phyloP scores from a whole-genome alignment of 1,140 invertebrate species.

The Mylabris phalerata region DNA sequence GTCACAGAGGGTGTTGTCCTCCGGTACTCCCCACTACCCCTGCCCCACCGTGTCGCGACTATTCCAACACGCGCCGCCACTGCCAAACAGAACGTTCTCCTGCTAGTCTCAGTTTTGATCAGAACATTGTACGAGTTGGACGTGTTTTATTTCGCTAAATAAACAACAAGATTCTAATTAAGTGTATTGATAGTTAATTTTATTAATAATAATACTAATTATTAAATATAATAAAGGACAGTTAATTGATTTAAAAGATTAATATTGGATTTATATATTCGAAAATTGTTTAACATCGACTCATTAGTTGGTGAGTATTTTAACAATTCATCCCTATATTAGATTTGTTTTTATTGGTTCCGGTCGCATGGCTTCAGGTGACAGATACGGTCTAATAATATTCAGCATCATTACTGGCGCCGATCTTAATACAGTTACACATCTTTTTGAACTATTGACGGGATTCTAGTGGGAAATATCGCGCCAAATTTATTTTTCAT shows the following conservation, averaged over 20 bases:
- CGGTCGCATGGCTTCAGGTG: slow-evolving; percentile 25
- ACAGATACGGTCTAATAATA: slow-evolving; percentile 32
- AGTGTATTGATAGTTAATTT: too few species aligned
- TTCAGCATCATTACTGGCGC: slow-evolving; percentile 16
- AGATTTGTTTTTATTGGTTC: slow-evolving; percentile 20
- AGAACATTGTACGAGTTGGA: neutral
- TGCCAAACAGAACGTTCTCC: neutral
- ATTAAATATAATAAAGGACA: too few species aligned
- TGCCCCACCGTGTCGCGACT: slow-evolving; percentile 21
- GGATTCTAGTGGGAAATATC: neutral
- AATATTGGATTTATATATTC: too few species aligned
- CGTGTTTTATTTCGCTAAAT: neutral
- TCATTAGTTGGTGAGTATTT: slow-evolving; percentile 22
- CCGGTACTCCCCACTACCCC: slow-evolving; percentile 27
- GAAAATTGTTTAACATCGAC: too few species aligned
- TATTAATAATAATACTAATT: too few species aligned
- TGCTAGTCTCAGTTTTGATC: slow-evolving; percentile 2
- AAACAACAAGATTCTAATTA: too few species aligned
- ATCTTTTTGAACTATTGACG: slow-evolving; percentile 3
- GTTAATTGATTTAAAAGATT: too few species aligned
- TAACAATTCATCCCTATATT: neutral
- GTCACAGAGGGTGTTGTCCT: slow-evolving; percentile 44
- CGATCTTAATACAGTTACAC: slow-evolving; percentile 16
- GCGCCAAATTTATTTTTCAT: too few species aligned
- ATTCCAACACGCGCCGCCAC: slow-evolving; percentile 23